Percentiles rank a stretch among this genome's conserved stretches.
Evolutionary conservation across 1,140 invertebrate species (phyloP).

Genomic region (Aphaenogaster rudis): DNA sequence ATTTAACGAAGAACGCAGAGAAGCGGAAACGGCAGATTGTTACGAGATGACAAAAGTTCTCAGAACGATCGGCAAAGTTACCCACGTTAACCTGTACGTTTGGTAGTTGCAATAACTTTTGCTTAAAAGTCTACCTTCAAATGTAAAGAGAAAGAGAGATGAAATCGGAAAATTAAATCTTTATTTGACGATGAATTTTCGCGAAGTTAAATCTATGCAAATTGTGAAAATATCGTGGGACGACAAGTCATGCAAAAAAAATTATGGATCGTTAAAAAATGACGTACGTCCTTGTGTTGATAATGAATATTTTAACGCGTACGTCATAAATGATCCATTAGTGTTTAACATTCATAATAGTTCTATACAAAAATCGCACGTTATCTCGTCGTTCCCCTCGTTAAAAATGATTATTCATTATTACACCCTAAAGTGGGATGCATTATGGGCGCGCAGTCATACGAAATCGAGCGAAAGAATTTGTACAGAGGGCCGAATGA

Average conservation of each 20-base stretch:
- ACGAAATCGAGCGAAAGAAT: constrained; percentile 62
- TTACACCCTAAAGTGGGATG: constrained; percentile 16
- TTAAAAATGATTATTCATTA: constrained; percentile 63
- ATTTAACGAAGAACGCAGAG: neutral
- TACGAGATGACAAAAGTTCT: constrained; percentile 25
- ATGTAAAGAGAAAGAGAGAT: neutral
- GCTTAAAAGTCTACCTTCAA: neutral
- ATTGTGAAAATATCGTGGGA: neutral
- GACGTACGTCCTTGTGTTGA: neutral
- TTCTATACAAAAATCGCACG: neutral
- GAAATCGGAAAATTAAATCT: constrained; percentile 9
- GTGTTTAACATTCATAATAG: constrained; percentile 9
- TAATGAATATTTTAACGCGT: constrained; percentile 16
- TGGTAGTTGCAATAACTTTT: neutral
- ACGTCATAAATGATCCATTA: constrained; percentile 54
- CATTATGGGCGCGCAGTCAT: constrained; percentile 50
- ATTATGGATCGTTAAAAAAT: constrained; percentile 20
- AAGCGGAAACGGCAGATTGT: constrained; percentile 13
- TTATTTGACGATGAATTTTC: neutral
- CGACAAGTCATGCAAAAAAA: neutral
- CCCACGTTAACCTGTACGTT: constrained; percentile 4
- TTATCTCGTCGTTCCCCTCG: constrained; percentile 24
- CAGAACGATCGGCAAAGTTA: constrained; percentile 16
- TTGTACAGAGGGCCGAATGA: constrained; percentile 29
- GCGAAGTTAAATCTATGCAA: neutral